phyloP scores from a whole-genome alignment of 2,113 vertebrate species.

The Rhadina sibilatrix region DNA sequence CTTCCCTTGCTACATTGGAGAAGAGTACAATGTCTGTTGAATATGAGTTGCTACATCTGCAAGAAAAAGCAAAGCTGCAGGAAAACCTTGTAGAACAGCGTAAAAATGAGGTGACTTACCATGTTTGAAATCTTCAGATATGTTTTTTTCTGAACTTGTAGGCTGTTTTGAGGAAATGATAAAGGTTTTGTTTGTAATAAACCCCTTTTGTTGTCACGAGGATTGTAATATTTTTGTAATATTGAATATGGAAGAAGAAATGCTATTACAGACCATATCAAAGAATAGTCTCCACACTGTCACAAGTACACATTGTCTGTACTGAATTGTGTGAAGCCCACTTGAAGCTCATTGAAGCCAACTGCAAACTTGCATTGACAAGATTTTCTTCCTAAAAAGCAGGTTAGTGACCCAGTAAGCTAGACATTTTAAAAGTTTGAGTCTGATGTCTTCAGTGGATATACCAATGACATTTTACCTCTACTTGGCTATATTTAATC shows the following conservation, averaged over 20 bases:
- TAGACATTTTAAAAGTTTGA: not conserved
- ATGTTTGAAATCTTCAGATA: not conserved
- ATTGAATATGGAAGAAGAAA: not conserved
- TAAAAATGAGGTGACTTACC: slow-evolving; percentile 75
- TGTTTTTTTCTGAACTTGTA: not conserved
- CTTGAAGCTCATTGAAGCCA: not conserved
- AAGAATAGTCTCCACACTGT: not conserved
- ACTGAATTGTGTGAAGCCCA: not conserved
- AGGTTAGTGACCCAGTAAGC: not conserved
- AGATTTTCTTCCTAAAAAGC: not conserved
- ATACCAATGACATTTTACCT: not conserved
- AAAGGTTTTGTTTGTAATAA: not conserved
- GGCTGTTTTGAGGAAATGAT: not conserved
- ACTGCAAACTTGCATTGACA: not conserved
- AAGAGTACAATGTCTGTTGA: slow-evolving; percentile 65
- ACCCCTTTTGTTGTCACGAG: not conserved
- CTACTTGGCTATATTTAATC: not conserved
- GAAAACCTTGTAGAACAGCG: slow-evolving; percentile 69
- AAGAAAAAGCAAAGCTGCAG: slow-evolving; percentile 71
- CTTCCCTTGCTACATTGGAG: slow-evolving; percentile 68
- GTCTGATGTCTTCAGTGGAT: not conserved
- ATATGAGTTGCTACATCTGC: slow-evolving; percentile 73
- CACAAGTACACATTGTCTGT: not conserved
- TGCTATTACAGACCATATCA: not conserved
- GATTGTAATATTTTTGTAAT: not conserved